Percentiles rank a stretch among this genome's conserved stretches.
These are phyloP conservation scores for Brevipalpus yothersi DNA, from an alignment of 1,140 invertebrate genomes.

Conservation along the genomic window DNA sequence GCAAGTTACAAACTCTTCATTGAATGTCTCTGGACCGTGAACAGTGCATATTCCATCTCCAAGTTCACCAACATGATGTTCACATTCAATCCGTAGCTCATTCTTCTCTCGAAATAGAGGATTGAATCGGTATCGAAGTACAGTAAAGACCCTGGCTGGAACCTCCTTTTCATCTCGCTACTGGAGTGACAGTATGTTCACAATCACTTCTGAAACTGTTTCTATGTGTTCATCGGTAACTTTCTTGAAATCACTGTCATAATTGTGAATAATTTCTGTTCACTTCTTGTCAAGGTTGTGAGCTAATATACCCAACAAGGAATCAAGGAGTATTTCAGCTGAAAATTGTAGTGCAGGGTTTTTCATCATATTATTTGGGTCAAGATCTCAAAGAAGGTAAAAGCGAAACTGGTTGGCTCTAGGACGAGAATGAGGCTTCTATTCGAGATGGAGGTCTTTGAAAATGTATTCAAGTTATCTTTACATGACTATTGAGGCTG, in stretches of 20 bases:
- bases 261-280: constrained; percentile 14
- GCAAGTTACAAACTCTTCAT: background rate
- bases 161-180: background rate
- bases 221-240: background rate
- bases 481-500: too few species aligned
- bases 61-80: background rate
- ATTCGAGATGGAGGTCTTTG: too few species aligned
- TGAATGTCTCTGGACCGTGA: background rate
- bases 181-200: background rate
- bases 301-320: too few species aligned
- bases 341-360: constrained; percentile 17
- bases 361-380: constrained; percentile 13
- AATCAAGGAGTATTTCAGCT: too few species aligned
- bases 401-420: too few species aligned
- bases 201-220: background rate
- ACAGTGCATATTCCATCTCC: background rate
- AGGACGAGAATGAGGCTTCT: too few species aligned
- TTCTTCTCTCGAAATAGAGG: background rate
- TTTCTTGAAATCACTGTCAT: background rate
- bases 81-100: background rate
- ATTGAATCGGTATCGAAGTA: background rate
- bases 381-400: too few species aligned
- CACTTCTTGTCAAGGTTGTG: constrained; percentile 14
- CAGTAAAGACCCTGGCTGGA: background rate
- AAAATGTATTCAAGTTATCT: too few species aligned